Evolutionary conservation across 1,140 invertebrate species (phyloP).

Genomic region (Drosophila suzukii): DNA sequence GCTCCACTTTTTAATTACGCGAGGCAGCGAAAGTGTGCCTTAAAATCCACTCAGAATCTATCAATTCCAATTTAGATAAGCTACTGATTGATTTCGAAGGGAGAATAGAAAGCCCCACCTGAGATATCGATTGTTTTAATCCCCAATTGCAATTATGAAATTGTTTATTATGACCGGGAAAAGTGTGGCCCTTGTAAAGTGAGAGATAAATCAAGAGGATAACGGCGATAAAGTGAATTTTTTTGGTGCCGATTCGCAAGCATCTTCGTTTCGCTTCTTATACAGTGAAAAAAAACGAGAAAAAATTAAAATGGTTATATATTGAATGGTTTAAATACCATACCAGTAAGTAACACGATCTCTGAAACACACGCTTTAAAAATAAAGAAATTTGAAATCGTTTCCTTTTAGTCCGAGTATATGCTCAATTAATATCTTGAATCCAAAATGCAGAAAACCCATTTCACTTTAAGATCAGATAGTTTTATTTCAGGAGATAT

Average conservation of each 20-base stretch:
- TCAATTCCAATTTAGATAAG: slow-evolving; percentile 16
- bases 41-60: slow-evolving; percentile 7
- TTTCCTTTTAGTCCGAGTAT: too few relatives aligned
- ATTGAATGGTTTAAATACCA: too few relatives aligned
- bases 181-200: slow-evolving; percentile 57
- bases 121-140: slow-evolving; percentile 6
- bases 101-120: slow-evolving; percentile 18
- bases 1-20: too few relatives aligned
- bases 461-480: not conserved
- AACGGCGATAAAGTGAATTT: slow-evolving; percentile 68
- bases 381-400: too few relatives aligned
- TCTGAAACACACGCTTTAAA: too few relatives aligned
- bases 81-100: slow-evolving; percentile 22
- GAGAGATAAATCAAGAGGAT: slow-evolving; percentile 77
- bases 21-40: not conserved
- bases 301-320: too few relatives aligned
- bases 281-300: not conserved
- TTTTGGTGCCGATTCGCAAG: slow-evolving; percentile 39
- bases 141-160: slow-evolving; percentile 62
- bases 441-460: too few relatives aligned
- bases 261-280: slow-evolving; percentile 19
- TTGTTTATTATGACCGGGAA: slow-evolving; percentile 66
- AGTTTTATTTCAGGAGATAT: too few relatives aligned
- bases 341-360: too few relatives aligned
- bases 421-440: too few relatives aligned